A percentile compares a stretch with the other conserved stretches of the same genome.
Evolutionary conservation across 2,113 vertebrate species (phyloP).

Genomic region (Apodemus sylvaticus): DNA sequence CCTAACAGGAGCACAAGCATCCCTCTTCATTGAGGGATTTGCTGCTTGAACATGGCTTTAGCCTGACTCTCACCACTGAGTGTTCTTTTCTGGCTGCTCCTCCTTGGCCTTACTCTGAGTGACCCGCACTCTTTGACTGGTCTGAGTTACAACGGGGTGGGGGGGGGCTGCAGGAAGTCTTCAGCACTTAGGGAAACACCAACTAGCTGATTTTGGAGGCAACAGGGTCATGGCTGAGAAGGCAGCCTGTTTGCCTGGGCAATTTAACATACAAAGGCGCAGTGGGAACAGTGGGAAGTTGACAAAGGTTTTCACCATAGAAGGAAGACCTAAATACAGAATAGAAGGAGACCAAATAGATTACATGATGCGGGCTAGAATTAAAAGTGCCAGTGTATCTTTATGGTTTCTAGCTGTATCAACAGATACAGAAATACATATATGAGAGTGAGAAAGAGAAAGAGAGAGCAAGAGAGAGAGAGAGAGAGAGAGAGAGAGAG

Average conservation of each 20-base stretch:
- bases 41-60: background rate
- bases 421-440: background rate
- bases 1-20: background rate
- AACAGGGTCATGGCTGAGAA: background rate
- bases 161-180: background rate
- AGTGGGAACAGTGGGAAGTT: accelerated
- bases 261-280: background rate
- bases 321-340: background rate
- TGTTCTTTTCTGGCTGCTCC: background rate
- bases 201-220: background rate
- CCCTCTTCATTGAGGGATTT: background rate
- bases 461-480: background rate
- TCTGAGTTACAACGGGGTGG: background rate
- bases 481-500: background rate
- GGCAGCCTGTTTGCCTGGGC: background rate
- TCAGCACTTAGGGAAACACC: background rate
- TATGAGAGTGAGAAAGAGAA: background rate
- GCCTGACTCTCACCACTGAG: background rate
- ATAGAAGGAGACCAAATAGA: background rate
- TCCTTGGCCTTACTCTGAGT: background rate
- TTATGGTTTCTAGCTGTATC: background rate
- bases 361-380: background rate
- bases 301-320: background rate
- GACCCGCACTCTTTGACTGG: background rate
- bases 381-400: background rate